Conservation (phyloP, 2,113 vertebrate genomes). For the Rhabdornis inornatus region DNA sequence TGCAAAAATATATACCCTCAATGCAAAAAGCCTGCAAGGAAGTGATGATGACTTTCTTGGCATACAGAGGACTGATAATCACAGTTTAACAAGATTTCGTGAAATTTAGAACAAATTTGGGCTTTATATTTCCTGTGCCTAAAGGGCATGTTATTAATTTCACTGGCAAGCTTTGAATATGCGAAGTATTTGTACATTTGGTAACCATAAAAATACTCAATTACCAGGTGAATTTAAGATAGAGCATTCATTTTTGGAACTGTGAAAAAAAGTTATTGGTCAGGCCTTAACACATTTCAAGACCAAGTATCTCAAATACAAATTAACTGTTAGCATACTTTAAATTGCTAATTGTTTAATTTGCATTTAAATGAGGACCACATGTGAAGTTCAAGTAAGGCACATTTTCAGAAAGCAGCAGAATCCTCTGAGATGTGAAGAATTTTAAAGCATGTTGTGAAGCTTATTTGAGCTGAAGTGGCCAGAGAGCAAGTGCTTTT, state of each 20-base stretch:
- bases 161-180: not conserved
- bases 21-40: not conserved
- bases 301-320: not conserved
- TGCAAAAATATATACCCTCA: not conserved
- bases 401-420: slow-evolving; percentile 19
- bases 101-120: not conserved
- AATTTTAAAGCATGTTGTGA: not conserved
- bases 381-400: slow-evolving; percentile 29
- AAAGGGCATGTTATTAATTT: not conserved
- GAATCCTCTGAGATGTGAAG: not conserved
- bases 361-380: slow-evolving; percentile 47
- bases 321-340: slow-evolving; percentile 21
- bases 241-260: not conserved
- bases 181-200: not conserved
- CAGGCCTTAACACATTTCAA: not conserved
- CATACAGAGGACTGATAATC: not conserved
- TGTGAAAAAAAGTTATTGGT: not conserved
- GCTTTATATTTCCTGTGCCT: not conserved
- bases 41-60: not conserved
- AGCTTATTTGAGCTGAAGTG: not conserved
- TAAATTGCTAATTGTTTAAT: slow-evolving; percentile 44
- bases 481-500: not conserved
- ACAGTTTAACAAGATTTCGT: not conserved
- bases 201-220: not conserved
- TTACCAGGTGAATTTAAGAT: not conserved